These are phyloP conservation scores for Galeopterus variegatus DNA, from an alignment of 2,113 vertebrate genomes.

Conservation along the genomic window DNA sequence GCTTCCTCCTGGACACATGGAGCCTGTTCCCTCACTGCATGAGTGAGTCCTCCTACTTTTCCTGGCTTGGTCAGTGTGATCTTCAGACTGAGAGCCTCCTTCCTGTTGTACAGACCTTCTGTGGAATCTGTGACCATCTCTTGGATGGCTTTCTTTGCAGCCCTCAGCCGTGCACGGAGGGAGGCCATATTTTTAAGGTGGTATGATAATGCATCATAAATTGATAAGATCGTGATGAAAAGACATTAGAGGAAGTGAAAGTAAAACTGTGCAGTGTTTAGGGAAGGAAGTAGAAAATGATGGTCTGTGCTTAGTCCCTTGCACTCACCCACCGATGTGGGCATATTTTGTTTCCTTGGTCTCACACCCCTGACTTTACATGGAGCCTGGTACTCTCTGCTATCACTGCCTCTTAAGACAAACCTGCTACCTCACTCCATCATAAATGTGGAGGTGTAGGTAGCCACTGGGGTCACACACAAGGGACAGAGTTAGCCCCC, in stretches of 20 bases:
- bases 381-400: not conserved
- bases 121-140: not conserved
- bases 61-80: not conserved
- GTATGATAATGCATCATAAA: not conserved
- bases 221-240: not conserved
- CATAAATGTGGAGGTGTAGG: not conserved
- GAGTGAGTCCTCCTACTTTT: not conserved
- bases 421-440: not conserved
- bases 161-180: not conserved
- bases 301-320: not conserved
- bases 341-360: conserved; percentile 1
- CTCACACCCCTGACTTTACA: not conserved
- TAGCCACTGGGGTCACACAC: not conserved
- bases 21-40: not conserved
- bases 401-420: not conserved
- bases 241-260: not conserved
- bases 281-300: not conserved
- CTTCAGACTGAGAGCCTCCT: not conserved
- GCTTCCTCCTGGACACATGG: not conserved
- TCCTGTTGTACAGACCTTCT: not conserved
- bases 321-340: not conserved
- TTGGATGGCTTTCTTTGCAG: not conserved
- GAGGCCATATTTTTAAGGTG: not conserved
- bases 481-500: not conserved
- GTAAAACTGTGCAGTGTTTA: not conserved